Evolutionary conservation across 2,888 invertebrate species (phyloP).

Genomic region (Drosophila anomalipes): DNA sequence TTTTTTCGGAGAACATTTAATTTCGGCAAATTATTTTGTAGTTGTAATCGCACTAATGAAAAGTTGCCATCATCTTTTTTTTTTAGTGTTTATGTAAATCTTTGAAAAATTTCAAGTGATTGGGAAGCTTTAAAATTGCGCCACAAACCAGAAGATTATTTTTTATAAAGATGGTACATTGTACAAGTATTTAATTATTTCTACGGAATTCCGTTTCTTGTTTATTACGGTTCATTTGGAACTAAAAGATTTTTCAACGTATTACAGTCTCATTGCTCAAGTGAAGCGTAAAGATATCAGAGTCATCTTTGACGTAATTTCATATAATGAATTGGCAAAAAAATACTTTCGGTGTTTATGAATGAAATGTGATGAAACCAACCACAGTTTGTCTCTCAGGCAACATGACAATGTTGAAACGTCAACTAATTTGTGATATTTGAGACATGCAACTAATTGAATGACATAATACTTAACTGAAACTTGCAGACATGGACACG

Average conservation of each 20-base stretch:
- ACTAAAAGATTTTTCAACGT: background rate
- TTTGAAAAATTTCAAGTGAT: background rate
- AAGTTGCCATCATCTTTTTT: background rate
- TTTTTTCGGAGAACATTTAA: background rate
- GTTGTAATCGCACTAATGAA: background rate
- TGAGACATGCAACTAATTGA: constrained; percentile 46
- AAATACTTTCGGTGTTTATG: constrained; percentile 8
- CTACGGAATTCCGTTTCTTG: background rate
- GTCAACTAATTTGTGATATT: constrained; percentile 43
- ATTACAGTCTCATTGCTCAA: background rate
- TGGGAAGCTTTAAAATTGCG: background rate
- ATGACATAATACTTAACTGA: constrained; percentile 36
- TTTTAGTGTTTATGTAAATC: background rate
- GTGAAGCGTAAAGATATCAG: constrained; percentile 14
- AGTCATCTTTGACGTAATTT: constrained; percentile 22
- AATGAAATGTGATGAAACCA: constrained; percentile 16
- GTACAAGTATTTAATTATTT: background rate
- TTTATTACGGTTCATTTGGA: constrained; percentile 2
- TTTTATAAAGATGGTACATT: background rate
- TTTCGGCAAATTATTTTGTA: background rate
- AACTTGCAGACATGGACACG: background rate
- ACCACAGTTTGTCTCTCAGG: constrained; percentile 2
- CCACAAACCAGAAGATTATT: background rate
- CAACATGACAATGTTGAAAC: constrained; percentile 30
- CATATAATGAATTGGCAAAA: constrained; percentile 36